Conservation (phyloP, 2,888 invertebrate genomes). For the Synergus itoensis region DNA sequence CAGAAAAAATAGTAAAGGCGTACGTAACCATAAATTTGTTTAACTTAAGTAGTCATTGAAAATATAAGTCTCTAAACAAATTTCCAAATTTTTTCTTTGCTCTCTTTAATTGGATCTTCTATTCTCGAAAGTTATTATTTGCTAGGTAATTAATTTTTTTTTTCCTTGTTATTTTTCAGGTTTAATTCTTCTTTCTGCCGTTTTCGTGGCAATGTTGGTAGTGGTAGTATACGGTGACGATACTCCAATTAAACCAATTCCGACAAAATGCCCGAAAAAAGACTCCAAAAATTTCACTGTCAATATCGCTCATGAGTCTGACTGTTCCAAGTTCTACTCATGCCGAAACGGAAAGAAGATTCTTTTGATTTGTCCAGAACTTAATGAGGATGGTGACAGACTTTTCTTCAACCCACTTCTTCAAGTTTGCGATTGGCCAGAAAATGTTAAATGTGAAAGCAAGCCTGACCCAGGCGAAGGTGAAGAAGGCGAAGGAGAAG, state of each 20-base stretch:
- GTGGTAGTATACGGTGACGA: not conserved
- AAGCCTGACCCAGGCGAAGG: not conserved
- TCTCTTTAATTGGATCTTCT: too few relatives aligned
- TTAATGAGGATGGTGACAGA: slow-evolving; percentile 17
- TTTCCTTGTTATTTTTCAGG: not conserved
- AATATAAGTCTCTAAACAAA: too few relatives aligned
- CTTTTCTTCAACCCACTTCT: slow-evolving; percentile 55
- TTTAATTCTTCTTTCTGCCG: not conserved
- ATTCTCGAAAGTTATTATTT: not conserved
- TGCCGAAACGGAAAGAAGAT: slow-evolving; percentile 56
- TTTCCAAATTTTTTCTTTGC: too few relatives aligned
- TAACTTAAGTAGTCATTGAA: too few relatives aligned
- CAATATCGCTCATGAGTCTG: slow-evolving; percentile 50
- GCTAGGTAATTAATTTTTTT: too few relatives aligned
- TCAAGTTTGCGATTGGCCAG: slow-evolving; percentile 61
- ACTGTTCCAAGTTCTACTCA: slow-evolving; percentile 60
- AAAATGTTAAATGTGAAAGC: slow-evolving; percentile 53
- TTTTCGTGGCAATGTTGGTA: not conserved
- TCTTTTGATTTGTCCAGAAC: slow-evolving; percentile 51
- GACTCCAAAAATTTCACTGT: slow-evolving; percentile 30
- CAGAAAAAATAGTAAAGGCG: too few relatives aligned
- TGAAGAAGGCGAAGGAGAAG: not conserved
- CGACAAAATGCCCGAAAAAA: not conserved
- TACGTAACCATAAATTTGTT: too few relatives aligned
- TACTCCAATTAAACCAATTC: slow-evolving; percentile 5